Percentiles rank a stretch among this genome's conserved stretches.
phyloP scores from a whole-genome alignment of 2,888 invertebrate species.

The Cephus rjabovi region DNA sequence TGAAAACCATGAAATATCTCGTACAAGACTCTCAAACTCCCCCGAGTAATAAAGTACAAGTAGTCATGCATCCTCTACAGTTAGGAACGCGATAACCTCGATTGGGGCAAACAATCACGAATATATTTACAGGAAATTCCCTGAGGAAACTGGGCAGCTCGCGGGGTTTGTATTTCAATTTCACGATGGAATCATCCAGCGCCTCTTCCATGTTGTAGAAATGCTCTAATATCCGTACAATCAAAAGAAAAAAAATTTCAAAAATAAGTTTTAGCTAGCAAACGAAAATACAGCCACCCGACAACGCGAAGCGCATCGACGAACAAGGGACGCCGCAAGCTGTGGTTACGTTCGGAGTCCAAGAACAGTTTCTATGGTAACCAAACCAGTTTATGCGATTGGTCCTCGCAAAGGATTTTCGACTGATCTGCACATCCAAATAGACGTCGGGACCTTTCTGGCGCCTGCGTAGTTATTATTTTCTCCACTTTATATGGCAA shows the following conservation, averaged over 20 bases:
- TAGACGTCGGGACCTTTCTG: not conserved
- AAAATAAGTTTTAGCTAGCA: not conserved
- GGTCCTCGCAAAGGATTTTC: not conserved
- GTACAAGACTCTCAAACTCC: not conserved
- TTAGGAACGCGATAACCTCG: not conserved
- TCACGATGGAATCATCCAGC: constrained; percentile 49
- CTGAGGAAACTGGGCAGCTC: constrained; percentile 45
- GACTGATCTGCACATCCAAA: not conserved
- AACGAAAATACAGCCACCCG: not conserved
- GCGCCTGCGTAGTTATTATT: not conserved
- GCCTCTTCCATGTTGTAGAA: constrained; percentile 45
- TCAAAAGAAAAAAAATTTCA: not conserved
- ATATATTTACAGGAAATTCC: constrained; percentile 53
- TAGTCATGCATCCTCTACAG: not conserved
- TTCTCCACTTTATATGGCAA: not conserved
- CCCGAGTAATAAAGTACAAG: not conserved
- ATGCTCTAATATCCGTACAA: not conserved
- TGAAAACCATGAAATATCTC: constrained; percentile 1
- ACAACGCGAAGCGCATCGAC: not conserved
- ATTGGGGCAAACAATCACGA: not conserved
- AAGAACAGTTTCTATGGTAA: not conserved
- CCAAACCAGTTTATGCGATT: not conserved
- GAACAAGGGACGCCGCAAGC: not conserved
- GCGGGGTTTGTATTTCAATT: constrained; percentile 40
- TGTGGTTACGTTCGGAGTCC: not conserved